Evolutionary conservation across 2,888 invertebrate genomes (phyloP), one percentile per base, ranked within the genome.

Genomic region (Saturnia japonica): DNA sequence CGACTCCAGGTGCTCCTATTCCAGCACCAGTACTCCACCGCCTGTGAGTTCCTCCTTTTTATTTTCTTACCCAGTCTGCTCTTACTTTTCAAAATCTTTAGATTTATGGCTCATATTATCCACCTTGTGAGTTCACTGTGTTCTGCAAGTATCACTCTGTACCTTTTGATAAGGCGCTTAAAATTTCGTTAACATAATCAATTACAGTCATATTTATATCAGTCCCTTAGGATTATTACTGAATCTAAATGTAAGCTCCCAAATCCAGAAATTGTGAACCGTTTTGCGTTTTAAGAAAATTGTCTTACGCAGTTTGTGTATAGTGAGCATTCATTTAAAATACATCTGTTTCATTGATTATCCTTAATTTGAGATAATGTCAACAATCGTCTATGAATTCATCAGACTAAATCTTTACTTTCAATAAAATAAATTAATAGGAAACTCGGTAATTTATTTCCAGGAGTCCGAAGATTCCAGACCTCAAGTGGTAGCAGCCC

Each of bases 401-500:
- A 45, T 45, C 3, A 12, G 34, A 0, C 40, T 14, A 12, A 68
- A 51, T 42, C 1, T 68, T 57, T 19, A 25, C 19, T 28, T 28
- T 22, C 14, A 1, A n/a, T n/a, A n/a, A 40, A 19, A n/a, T 4
- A 16, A 11, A 64, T 64, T 19, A 40, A 16, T n/a, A 40, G 6
- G 19, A 8, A 4, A n/a, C 2, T 1, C 25, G 25, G 22, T 8
- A 42, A 40, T 62, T 19, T 67, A 34, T 69, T 76, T 75, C 0
- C 79, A 91, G 92, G 93, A 93, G 1, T 77, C 85, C 0, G 93
- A 93, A 11, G 93, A 93, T 60, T 83, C 94, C 71, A 80, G 95
- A 40, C 96, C 96, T 0, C 95, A 97, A 94, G 96, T 98, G 74
- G 97, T 98, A 74, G 97, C 97, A 0, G 96, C 97, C 0, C 96